These are phyloP conservation scores for Heliconius ismenius DNA, from an alignment of 2,888 invertebrate genomes.

Conservation along the genomic window DNA sequence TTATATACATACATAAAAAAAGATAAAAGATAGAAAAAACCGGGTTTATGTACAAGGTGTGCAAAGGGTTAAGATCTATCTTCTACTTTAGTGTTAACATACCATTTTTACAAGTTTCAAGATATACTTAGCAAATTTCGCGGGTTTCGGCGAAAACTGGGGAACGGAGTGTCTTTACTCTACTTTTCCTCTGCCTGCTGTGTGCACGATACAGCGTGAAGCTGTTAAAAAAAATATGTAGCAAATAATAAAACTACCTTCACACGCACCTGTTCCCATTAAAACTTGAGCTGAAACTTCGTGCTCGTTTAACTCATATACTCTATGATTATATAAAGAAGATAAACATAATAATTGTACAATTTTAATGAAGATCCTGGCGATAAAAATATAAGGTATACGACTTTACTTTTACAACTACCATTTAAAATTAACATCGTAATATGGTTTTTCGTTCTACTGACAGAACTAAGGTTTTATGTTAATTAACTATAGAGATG, in stretches of 20 bases:
- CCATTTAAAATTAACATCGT: slow-evolving; percentile 15
- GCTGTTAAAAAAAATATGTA: not conserved
- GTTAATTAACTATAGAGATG: not conserved
- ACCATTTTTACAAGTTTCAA: too few relatives aligned
- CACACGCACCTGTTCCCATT: not conserved
- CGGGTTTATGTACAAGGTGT: too few relatives aligned
- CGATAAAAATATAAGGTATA: slow-evolving; percentile 6
- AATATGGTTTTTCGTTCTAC: slow-evolving; percentile 4
- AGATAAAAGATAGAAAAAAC: too few relatives aligned
- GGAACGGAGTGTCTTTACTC: too few relatives aligned
- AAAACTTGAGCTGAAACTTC: not conserved
- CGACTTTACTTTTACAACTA: not conserved
- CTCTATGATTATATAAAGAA: slow-evolving; percentile 13
- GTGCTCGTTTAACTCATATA: slow-evolving; percentile 1
- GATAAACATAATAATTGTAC: slow-evolving; percentile 13
- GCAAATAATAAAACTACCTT: too few relatives aligned
- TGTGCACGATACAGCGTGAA: not conserved
- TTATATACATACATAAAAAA: too few relatives aligned
- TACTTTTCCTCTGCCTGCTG: not conserved
- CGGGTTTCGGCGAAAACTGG: too few relatives aligned
- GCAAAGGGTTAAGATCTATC: too few relatives aligned
- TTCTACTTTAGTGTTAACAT: too few relatives aligned
- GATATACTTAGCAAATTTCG: too few relatives aligned
- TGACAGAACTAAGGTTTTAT: slow-evolving; percentile 6
- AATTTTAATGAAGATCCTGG: slow-evolving; percentile 14